Evolutionary conservation across 1,140 invertebrate genomes (phyloP).

Genomic region (Babylonia areolata): DNA sequence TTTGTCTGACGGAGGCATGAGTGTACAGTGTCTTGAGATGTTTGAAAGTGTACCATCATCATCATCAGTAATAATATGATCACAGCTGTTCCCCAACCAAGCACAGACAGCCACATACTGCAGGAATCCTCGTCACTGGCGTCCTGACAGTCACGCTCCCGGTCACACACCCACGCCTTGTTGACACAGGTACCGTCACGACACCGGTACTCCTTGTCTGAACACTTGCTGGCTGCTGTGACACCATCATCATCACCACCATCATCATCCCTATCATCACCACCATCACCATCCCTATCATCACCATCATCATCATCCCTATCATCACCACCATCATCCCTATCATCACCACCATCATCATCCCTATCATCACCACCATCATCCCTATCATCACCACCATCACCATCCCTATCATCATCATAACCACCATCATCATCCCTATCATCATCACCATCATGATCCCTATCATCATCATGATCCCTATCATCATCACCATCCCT

Average conservation of each 20-base stretch:
- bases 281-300: neutral
- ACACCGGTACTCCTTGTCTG: slow-evolving; percentile 70
- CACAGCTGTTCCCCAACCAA: too few relatives aligned
- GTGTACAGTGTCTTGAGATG: too few relatives aligned
- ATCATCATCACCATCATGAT: neutral
- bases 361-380: neutral
- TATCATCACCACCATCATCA: neutral
- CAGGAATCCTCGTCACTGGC: slow-evolving; percentile 65
- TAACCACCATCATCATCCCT: too few relatives aligned
- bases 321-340: neutral
- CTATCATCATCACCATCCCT: neutral
- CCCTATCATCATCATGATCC: neutral
- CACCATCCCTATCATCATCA: too few relatives aligned
- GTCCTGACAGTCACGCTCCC: slow-evolving; percentile 65
- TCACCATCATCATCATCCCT: neutral
- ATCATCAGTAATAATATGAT: too few relatives aligned
- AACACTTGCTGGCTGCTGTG: slow-evolving; percentile 65
- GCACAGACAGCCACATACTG: slow-evolving; percentile 49
- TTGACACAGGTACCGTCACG: slow-evolving; percentile 61
- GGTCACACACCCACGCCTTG: slow-evolving; percentile 67
- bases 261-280: neutral
- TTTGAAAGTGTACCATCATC: too few relatives aligned
- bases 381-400: too few relatives aligned
- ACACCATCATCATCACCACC: neutral
- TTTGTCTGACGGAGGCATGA: too few relatives aligned